These are phyloP conservation scores for Hypomesus transpacificus DNA, from an alignment of 2,113 vertebrate species.

Conservation along the genomic window DNA sequence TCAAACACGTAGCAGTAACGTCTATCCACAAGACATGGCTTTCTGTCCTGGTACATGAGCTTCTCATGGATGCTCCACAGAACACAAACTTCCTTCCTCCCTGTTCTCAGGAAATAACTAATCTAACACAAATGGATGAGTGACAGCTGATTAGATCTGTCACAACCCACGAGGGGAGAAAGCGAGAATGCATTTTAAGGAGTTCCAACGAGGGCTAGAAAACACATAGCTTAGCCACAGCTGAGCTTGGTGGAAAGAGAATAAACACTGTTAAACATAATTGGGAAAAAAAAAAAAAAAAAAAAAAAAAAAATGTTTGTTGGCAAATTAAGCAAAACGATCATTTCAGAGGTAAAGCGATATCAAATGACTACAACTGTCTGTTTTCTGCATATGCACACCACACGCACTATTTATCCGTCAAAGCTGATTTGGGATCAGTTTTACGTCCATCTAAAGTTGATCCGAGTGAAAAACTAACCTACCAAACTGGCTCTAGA, in stretches of 20 bases:
- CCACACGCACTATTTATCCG: background rate
- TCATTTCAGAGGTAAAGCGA: conserved; percentile 19
- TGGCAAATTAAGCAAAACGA: conserved; percentile 5
- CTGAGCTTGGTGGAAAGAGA: background rate
- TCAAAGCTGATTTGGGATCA: background rate
- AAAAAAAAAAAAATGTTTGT: background rate
- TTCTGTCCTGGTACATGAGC: conserved; percentile 30
- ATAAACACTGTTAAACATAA: background rate
- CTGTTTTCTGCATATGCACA: background rate
- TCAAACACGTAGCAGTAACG: conserved; percentile 5
- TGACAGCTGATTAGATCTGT: too few relatives aligned
- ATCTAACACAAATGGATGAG: too few relatives aligned
- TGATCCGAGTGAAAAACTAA: background rate
- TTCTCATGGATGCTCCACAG: background rate
- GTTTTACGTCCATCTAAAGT: background rate
- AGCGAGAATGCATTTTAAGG: too few relatives aligned
- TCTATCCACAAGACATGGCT: conserved; percentile 46
- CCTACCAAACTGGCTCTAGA: background rate
- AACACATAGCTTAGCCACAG: background rate
- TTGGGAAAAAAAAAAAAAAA: conserved; percentile 3
- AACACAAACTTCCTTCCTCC: too few relatives aligned
- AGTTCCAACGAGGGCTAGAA: too few relatives aligned
- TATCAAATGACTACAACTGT: background rate
- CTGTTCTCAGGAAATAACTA: too few relatives aligned
- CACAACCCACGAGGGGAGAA: too few relatives aligned